phyloP scores from a whole-genome alignment of 2,888 invertebrate species.

The Lepidonotus clava region DNA sequence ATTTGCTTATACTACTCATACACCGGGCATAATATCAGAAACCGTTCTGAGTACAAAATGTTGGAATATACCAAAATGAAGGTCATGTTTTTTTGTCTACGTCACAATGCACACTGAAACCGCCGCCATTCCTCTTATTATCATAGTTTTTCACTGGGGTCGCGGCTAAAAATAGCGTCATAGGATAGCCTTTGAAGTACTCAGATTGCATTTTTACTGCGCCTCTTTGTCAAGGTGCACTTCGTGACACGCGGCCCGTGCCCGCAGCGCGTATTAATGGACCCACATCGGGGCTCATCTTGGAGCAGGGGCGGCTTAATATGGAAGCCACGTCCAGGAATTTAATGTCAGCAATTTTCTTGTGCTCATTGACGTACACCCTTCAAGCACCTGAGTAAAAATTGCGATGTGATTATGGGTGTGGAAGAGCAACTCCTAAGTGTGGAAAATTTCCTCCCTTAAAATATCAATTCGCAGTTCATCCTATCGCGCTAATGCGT shows the following conservation, averaged over 20 bases:
- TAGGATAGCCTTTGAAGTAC: background rate
- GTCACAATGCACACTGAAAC: background rate
- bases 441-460: too few relatives aligned
- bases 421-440: too few relatives aligned
- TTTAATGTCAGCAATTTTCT: background rate
- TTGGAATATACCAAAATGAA: too few relatives aligned
- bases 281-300: background rate
- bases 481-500: too few relatives aligned
- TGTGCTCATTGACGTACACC: too few relatives aligned
- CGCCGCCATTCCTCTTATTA: background rate
- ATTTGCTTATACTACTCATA: background rate
- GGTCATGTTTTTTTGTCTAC: too few relatives aligned
- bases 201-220: background rate
- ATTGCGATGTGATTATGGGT: too few relatives aligned
- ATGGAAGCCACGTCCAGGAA: background rate
- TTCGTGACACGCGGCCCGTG: background rate
- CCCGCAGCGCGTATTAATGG: background rate
- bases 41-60: too few relatives aligned
- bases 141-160: background rate
- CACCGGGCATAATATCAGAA: background rate
- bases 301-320: too few relatives aligned
- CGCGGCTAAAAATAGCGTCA: background rate
- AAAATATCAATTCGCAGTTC: too few relatives aligned
- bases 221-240: background rate
- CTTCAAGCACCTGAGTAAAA: too few relatives aligned